These are phyloP conservation scores for Myathropa florea DNA, from an alignment of 2,888 invertebrate genomes.

Conservation along the genomic window DNA sequence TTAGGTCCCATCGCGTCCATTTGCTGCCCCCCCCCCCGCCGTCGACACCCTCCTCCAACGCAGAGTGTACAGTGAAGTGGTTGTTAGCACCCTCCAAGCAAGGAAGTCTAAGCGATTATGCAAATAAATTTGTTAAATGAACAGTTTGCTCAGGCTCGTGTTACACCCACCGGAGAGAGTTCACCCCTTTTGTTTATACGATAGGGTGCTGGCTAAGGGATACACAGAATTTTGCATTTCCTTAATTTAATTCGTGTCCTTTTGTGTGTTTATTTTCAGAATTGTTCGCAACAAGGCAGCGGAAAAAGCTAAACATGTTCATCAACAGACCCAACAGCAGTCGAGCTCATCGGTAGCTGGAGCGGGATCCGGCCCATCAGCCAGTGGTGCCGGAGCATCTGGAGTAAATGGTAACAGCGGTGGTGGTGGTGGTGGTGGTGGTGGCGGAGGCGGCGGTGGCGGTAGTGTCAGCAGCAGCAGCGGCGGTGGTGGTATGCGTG, in stretches of 20 bases:
- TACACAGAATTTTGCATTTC: slow-evolving; percentile 7
- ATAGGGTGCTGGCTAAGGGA: not conserved
- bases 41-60: too few species aligned
- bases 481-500: slow-evolving; percentile 53
- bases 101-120: not conserved
- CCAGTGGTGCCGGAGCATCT: slow-evolving; percentile 74
- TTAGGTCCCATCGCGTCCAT: too few species aligned
- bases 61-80: too few species aligned
- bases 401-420: slow-evolving; percentile 72
- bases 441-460: slow-evolving; percentile 70
- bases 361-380: slow-evolving; percentile 70
- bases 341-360: slow-evolving; percentile 80
- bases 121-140: slow-evolving; percentile 42
- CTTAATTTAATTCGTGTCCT: slow-evolving; percentile 17
- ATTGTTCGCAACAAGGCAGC: slow-evolving; percentile 98
- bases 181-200: not conserved
- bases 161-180: too few species aligned
- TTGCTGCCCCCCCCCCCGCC: too few species aligned
- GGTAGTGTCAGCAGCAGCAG: slow-evolving; percentile 55
- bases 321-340: slow-evolving; percentile 85
- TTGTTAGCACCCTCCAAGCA: not conserved
- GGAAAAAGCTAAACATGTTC: slow-evolving; percentile 96
- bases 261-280: slow-evolving; percentile 81
- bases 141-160: slow-evolving; percentile 1
- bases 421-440: slow-evolving; percentile 74